phyloP scores from a whole-genome alignment of 2,113 vertebrate genomes.

The Suricata suricatta region DNA sequence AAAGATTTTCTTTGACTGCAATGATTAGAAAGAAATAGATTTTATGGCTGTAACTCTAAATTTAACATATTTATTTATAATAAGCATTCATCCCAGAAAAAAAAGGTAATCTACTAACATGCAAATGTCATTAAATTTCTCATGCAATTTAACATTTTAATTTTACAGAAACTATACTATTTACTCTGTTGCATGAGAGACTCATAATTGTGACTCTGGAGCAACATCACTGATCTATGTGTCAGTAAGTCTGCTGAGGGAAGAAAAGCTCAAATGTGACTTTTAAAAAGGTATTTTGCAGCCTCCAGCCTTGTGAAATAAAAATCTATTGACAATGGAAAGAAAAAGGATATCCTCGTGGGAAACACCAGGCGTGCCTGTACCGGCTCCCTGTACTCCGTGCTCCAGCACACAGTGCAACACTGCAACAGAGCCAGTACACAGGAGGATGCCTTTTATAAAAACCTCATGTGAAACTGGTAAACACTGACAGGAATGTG shows the following conservation, averaged over 20 bases:
- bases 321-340: neutral
- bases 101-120: neutral
- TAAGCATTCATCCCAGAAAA: neutral
- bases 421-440: neutral
- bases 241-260: neutral
- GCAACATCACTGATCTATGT: neutral
- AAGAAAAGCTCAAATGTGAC: conserved; percentile 1
- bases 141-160: neutral
- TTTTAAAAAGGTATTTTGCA: neutral
- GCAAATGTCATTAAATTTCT: neutral
- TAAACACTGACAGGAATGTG: neutral
- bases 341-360: neutral
- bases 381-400: neutral
- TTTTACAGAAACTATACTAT: neutral
- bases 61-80: conserved; percentile 29
- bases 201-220: neutral
- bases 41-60: conserved; percentile 14
- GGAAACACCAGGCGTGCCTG: neutral
- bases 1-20: conserved; percentile 39
- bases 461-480: neutral
- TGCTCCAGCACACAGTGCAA: neutral
- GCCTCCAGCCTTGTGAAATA: neutral
- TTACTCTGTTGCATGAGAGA: neutral
- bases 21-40: conserved; percentile 23
- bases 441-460: neutral